Conservation (phyloP, 2,888 invertebrate species). For the Melipona bicolor region DNA sequence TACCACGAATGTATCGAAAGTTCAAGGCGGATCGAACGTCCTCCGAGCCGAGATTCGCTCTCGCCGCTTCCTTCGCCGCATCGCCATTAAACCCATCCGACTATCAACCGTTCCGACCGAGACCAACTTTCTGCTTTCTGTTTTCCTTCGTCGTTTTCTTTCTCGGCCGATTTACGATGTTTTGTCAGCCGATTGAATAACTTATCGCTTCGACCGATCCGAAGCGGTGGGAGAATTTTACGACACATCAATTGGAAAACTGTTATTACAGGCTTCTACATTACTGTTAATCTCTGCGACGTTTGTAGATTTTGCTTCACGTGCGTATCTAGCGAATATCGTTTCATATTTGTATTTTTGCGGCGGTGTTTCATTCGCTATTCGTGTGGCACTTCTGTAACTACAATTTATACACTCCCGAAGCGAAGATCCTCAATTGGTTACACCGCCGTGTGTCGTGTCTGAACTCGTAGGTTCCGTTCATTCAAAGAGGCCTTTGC, state of each 20-base stretch:
- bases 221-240: not conserved
- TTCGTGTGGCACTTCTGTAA: not conserved
- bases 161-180: not conserved
- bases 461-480: slow-evolving; percentile 11
- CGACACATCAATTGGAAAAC: not conserved
- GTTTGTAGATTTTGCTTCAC: slow-evolving; percentile 17
- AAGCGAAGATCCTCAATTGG: slow-evolving; percentile 21
- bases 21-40: slow-evolving; percentile 68
- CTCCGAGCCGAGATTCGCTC: slow-evolving; percentile 42
- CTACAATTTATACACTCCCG: slow-evolving; percentile 8
- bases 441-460: slow-evolving; percentile 4
- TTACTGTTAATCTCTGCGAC: slow-evolving; percentile 9
- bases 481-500: slow-evolving; percentile 18
- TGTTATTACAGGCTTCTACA: not conserved
- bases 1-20: slow-evolving; percentile 70
- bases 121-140: not conserved
- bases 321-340: slow-evolving; percentile 11
- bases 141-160: not conserved
- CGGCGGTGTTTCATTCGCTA: not conserved
- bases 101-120: not conserved
- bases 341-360: slow-evolving; percentile 26
- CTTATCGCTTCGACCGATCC: not conserved
- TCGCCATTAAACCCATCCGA: slow-evolving; percentile 21
- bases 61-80: slow-evolving; percentile 18
- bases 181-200: not conserved